Conservation (phyloP, 2,888 invertebrate species). For the Lycophotia porphyrea region DNA sequence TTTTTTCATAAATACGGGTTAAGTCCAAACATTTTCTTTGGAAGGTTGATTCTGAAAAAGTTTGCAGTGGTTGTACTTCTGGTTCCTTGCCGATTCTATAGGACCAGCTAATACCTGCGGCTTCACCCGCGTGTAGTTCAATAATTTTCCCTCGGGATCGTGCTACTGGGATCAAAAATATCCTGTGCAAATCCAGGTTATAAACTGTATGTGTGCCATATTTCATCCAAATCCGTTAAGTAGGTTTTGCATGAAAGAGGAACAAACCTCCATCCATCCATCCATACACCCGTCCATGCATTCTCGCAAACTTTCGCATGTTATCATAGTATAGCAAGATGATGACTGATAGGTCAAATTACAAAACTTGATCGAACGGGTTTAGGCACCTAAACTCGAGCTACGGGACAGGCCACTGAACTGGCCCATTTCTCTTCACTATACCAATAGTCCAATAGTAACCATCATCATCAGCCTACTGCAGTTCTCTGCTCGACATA, state of each 20-base stretch:
- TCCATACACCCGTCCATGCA: neutral
- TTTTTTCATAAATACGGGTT: conserved; percentile 12
- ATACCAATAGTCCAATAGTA: too few relatives aligned
- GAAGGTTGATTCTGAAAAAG: conserved; percentile 50
- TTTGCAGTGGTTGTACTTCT: neutral
- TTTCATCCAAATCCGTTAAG: neutral
- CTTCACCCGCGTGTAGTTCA: neutral
- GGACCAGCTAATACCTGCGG: neutral
- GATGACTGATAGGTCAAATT: too few relatives aligned
- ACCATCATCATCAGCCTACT: neutral
- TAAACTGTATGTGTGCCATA: neutral
- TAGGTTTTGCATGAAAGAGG: neutral
- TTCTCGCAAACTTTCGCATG: neutral
- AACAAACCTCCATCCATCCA: neutral
- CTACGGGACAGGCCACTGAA: neutral
- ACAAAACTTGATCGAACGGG: too few relatives aligned
- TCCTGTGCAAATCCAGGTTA: neutral
- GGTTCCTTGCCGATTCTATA: too few relatives aligned
- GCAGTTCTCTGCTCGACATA: neutral
- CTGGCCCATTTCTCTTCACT: neutral
- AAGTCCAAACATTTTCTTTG: conserved; percentile 42
- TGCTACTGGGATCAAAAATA: neutral
- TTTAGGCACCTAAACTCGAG: too few relatives aligned
- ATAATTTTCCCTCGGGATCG: neutral
- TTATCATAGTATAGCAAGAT: too few relatives aligned